These are phyloP conservation scores for Orientallactaga sibirica DNA, from an alignment of 2,797 vertebrate species.

Conservation along the genomic window DNA sequence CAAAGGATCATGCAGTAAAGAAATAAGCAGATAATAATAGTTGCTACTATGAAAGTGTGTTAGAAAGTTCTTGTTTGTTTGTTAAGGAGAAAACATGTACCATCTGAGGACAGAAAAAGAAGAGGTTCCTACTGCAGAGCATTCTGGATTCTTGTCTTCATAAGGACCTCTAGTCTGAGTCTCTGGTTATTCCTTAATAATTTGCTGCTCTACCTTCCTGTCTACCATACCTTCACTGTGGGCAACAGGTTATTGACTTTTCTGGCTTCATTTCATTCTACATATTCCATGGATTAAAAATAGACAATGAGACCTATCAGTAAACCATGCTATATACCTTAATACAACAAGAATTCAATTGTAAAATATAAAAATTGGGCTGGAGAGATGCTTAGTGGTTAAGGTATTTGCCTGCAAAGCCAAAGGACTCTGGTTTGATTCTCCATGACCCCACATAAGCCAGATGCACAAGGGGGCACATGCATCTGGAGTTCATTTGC, in stretches of 20 bases:
- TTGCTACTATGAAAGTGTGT: constrained; percentile 38
- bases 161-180: neutral
- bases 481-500: no score
- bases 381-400: no score
- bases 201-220: neutral
- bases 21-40: constrained; percentile 76
- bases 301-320: neutral
- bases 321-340: neutral
- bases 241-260: neutral
- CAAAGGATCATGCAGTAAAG: constrained; percentile 78
- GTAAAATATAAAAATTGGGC: neutral
- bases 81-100: neutral
- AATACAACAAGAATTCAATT: constrained; percentile 5
- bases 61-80: constrained; percentile 21
- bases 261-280: neutral
- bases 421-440: no score
- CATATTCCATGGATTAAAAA: constrained; percentile 10
- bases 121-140: neutral
- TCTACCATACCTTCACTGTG: neutral
- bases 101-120: neutral
- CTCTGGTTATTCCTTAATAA: neutral
- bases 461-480: no score
- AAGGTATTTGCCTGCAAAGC: no score
- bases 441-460: no score
- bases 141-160: neutral